Conservation (phyloP, 2,797 vertebrate species). For the Miichthys miiuy region DNA sequence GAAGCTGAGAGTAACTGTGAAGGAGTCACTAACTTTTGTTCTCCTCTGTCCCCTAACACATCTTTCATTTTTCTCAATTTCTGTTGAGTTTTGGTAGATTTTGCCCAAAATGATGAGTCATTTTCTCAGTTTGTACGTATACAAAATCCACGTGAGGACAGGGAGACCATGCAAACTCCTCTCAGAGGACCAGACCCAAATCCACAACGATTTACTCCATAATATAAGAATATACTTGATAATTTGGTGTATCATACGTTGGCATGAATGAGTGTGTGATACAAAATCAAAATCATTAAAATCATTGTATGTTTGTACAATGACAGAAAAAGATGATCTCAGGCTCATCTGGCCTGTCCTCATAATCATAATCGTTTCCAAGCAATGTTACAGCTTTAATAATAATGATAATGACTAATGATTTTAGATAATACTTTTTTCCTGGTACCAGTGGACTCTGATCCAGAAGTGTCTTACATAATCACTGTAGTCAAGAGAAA, state of each 20-base stretch:
- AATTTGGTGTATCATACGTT: not conserved
- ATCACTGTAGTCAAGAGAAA: conserved; percentile 1
- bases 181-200: not conserved
- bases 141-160: not conserved
- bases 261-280: too few species aligned
- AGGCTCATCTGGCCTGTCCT: not conserved
- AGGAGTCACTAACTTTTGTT: not conserved
- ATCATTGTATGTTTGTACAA: too few species aligned
- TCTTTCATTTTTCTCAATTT: not conserved
- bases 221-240: not conserved
- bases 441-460: not conserved
- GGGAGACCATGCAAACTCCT: not conserved
- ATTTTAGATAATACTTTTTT: not conserved
- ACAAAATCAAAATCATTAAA: too few species aligned
- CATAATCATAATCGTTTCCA: not conserved
- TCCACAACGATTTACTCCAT: not conserved
- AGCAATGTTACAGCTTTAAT: not conserved
- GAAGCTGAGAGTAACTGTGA: not conserved
- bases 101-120: not conserved
- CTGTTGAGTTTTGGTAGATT: not conserved
- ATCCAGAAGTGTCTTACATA: not conserved
- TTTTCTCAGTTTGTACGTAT: not conserved
- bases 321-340: not conserved
- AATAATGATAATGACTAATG: too few species aligned
- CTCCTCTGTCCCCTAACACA: not conserved